Evolutionary conservation across 1,140 invertebrate genomes (phyloP).

Genomic region (Euwallacea similis): DNA sequence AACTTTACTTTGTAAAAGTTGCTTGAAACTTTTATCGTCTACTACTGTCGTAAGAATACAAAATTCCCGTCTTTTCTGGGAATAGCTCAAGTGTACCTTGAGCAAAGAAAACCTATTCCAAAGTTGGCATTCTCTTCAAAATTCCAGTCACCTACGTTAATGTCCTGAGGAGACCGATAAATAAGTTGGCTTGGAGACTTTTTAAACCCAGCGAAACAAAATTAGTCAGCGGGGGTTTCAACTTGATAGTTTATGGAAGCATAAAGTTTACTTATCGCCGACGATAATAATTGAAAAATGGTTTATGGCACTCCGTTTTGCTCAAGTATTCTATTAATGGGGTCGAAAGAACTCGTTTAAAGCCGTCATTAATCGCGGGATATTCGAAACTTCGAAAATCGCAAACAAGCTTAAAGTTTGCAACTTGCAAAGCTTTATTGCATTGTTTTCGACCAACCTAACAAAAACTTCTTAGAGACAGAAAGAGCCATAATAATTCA

Average conservation of each 20-base stretch:
- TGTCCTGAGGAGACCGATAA: conserved; percentile 2
- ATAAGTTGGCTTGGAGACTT: neutral
- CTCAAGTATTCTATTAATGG: conserved; percentile 4
- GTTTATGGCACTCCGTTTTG: neutral
- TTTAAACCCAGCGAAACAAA: conserved; percentile 4
- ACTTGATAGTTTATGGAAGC: conserved; percentile 1
- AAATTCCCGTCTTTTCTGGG: too few relatives aligned
- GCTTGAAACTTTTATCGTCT: too few relatives aligned
- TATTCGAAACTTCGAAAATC: conserved; percentile 5
- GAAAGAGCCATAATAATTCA: conserved; percentile 3
- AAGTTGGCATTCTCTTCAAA: conserved; percentile 5
- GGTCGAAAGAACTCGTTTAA: conserved; percentile 4
- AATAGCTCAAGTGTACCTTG: neutral
- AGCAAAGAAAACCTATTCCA: conserved; percentile 1
- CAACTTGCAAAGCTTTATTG: conserved; percentile 6
- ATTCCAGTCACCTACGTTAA: conserved; percentile 3
- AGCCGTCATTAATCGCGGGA: conserved; percentile 3
- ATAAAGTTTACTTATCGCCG: conserved; percentile 5
- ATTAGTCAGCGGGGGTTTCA: conserved; percentile 2
- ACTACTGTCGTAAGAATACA: too few relatives aligned
- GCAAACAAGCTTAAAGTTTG: conserved; percentile 6
- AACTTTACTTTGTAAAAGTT: too few relatives aligned
- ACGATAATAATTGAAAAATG: conserved; percentile 4
- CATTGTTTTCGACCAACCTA: conserved; percentile 2
- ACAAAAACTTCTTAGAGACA: conserved; percentile 3